phyloP scores from a whole-genome alignment of 1,140 invertebrate genomes.

The Grapholita molesta region DNA sequence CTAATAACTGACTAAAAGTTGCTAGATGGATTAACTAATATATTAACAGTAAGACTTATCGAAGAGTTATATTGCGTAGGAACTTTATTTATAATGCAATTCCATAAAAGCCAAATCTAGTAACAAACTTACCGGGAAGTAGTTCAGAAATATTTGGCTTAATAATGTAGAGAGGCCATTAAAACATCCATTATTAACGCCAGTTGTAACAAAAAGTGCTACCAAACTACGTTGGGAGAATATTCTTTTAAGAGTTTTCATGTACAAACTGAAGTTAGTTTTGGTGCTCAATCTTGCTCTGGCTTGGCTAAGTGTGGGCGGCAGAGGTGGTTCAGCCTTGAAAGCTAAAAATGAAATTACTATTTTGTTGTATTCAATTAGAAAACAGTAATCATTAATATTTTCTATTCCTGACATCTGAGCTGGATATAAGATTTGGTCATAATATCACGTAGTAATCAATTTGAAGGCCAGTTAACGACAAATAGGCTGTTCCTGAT shows the following conservation, averaged over 20 bases:
- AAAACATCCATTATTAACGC: constrained; percentile 31
- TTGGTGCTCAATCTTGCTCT: constrained; percentile 2
- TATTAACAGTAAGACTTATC: no score
- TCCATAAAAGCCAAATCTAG: not conserved
- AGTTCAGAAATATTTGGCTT: constrained; percentile 28
- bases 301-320: constrained; percentile 75
- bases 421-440: no score
- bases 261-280: not conserved
- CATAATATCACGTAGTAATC: no score
- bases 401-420: no score
- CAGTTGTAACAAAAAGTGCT: constrained; percentile 21
- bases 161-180: constrained; percentile 27
- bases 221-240: constrained; percentile 19
- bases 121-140: constrained; percentile 25
- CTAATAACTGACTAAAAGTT: no score
- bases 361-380: constrained; percentile 7
- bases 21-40: no score
- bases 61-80: no score
- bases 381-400: no score
- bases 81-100: not conserved
- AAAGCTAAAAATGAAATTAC: constrained; percentile 74
- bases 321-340: constrained; percentile 76
- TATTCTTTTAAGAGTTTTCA: constrained; percentile 21
- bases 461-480: no score
- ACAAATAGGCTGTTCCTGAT: no score